Evolutionary conservation across 2,888 invertebrate species (phyloP).

Genomic region (Hydropsyche betteni): DNA sequence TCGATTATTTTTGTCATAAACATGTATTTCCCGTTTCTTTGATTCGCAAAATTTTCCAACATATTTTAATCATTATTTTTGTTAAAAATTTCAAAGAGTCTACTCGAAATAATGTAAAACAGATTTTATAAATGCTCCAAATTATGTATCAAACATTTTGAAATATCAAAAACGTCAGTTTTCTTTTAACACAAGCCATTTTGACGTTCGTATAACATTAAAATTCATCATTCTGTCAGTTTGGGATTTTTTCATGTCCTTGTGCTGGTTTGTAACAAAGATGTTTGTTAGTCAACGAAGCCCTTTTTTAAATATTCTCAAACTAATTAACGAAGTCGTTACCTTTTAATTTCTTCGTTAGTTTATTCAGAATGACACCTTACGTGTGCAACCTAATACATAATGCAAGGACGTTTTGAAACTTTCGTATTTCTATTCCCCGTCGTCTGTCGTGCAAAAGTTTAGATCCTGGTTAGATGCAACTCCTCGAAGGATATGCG

Average conservation of each 20-base stretch:
- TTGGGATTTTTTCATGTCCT: too few relatives aligned
- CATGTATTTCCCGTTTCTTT: conserved; percentile 20
- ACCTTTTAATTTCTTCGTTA: conserved; percentile 4
- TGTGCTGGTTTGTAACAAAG: neutral
- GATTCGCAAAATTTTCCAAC: neutral
- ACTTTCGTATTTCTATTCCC: conserved; percentile 23
- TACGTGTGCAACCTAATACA: conserved; percentile 16
- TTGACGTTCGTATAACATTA: too few relatives aligned
- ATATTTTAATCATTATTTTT: neutral
- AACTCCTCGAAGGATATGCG: conserved; percentile 7
- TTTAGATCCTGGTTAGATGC: conserved; percentile 4
- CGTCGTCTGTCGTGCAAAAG: neutral
- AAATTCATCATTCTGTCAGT: too few relatives aligned
- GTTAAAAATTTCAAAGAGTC: too few relatives aligned
- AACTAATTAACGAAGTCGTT: conserved; percentile 17
- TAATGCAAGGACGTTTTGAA: conserved; percentile 13
- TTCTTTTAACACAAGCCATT: too few relatives aligned
- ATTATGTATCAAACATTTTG: too few relatives aligned
- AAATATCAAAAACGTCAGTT: too few relatives aligned
- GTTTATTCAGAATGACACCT: neutral
- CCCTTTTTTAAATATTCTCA: neutral
- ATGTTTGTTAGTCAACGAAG: neutral
- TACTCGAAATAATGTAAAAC: too few relatives aligned
- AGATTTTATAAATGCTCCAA: too few relatives aligned
- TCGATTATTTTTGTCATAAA: conserved; percentile 24